A percentile compares a stretch with the other conserved stretches of the same genome.
Conservation (phyloP, 2,113 vertebrate species). For the Epinephelus fuscoguttatus region DNA sequence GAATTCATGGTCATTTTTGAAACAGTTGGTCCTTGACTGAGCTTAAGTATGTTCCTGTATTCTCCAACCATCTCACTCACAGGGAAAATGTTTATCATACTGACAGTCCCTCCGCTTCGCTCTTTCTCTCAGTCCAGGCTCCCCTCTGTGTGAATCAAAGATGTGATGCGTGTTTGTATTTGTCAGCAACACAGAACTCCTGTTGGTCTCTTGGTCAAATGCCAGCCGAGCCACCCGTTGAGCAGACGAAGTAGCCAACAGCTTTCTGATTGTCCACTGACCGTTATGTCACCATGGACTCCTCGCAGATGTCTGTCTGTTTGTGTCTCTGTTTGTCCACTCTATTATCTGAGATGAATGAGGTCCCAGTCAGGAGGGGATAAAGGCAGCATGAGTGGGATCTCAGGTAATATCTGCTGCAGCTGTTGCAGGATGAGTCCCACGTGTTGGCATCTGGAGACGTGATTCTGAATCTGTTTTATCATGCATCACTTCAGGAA, state of each 20-base stretch:
- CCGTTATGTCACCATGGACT: neutral
- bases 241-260: neutral
- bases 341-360: neutral
- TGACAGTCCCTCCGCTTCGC: neutral
- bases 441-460: neutral
- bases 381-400: neutral
- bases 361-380: neutral
- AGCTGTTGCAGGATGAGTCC: neutral
- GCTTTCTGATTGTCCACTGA: constrained; percentile 6
- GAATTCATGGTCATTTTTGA: neutral
- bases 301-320: neutral
- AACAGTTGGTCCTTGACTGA: neutral
- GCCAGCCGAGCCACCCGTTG: neutral
- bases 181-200: constrained; percentile 6
- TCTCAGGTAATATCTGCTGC: neutral
- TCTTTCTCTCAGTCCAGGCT: neutral
- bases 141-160: neutral
- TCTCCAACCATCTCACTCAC: neutral
- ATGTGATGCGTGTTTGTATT: neutral
- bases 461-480: neutral
- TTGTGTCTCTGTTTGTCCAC: neutral
- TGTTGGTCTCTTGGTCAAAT: neutral
- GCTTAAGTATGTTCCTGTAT: neutral
- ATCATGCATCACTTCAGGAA: too few relatives aligned
- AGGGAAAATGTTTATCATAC: neutral